Conservation (phyloP, 2,888 invertebrate genomes). For the Cerceris ruficornis region DNA sequence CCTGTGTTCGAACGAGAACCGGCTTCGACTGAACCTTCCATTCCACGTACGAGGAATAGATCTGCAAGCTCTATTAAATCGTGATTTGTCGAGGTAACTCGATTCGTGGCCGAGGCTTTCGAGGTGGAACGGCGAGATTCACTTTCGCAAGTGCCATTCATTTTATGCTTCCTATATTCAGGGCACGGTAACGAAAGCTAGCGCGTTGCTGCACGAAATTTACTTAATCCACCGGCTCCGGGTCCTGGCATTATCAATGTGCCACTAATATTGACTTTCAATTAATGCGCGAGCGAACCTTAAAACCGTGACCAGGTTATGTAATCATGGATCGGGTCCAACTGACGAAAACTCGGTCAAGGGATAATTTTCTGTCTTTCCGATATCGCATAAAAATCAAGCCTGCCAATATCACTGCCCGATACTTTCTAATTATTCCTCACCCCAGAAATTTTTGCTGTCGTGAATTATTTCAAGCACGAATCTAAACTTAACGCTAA, state of each 20-base stretch:
- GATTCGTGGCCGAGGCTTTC: slow-evolving; percentile 50
- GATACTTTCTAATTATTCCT: too few relatives aligned
- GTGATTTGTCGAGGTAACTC: slow-evolving; percentile 64
- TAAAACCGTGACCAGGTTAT: slow-evolving; percentile 35
- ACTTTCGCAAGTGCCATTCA: slow-evolving; percentile 40
- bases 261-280: slow-evolving; percentile 58
- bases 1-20: slow-evolving; percentile 37
- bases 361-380: slow-evolving; percentile 12
- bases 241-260: slow-evolving; percentile 38
- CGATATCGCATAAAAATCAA: not conserved
- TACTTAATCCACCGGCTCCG: slow-evolving; percentile 46
- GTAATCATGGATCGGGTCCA: slow-evolving; percentile 15
- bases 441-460: too few relatives aligned
- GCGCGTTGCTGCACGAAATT: slow-evolving; percentile 34
- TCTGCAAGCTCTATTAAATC: slow-evolving; percentile 68
- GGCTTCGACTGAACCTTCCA: slow-evolving; percentile 45
- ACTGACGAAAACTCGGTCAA: slow-evolving; percentile 35
- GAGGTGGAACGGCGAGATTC: slow-evolving; percentile 40
- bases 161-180: slow-evolving; percentile 49
- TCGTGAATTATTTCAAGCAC: too few relatives aligned
- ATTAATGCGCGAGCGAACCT: slow-evolving; percentile 49
- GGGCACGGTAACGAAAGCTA: slow-evolving; percentile 28
- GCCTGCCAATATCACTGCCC: not conserved
- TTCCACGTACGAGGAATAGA: slow-evolving; percentile 66
- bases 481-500: too few relatives aligned